Base-by-base conservation (phyloP, 37 sponge, comb jelly and placozoan species). In the Amphimedon queenslandica region DNA sequence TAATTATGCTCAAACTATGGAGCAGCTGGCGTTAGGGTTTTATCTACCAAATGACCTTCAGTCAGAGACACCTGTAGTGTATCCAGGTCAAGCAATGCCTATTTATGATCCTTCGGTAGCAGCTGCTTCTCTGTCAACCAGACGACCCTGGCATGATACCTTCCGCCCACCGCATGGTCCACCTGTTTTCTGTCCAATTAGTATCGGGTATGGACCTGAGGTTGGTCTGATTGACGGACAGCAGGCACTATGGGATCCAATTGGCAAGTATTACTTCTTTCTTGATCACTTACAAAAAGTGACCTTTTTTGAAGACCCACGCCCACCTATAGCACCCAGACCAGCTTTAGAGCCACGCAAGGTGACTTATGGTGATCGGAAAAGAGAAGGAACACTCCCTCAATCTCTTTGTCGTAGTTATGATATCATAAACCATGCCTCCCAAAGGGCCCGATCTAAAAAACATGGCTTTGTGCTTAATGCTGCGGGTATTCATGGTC, bases 91-190 rank as follows among this genome's bases (percentile, higher is more conserved):
- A 61, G 67, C 75, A 3, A 57, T 89, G 28, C 80, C 80, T 27
- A 40, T 76, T 30, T 89, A 83, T 33, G 72, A 83, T 67, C 84
- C 90, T 11, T 58, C 43, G 21, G 77, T 80, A 31, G 42, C 82
- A 23, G 38, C 81, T n/a, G 77, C 85, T 0, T 84, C 84, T 42
- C n/a, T n/a, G n/a, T 64, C 74, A 1, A 69, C 51, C 31, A 55
- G 67, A 27, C 34, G 88, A 38, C 70, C 78, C 27, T 63, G 43
- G 38, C 77, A 87, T 38, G 88, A 87, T 61, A 87, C 82, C 38
- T 87, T 82, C 67, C 72, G 55, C n/a, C 88, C 88, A 21, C 88
- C 88, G 0, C 68, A 77, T 66, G 88, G 88, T 23, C 88, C 78
- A 35, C 82, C 82, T 2, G 42, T 69, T 8, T 76, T 81, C 40